Evolutionary conservation across 53 echinoderm and acorn worm species (phyloP).

Genomic region (Stichopus horrens): DNA sequence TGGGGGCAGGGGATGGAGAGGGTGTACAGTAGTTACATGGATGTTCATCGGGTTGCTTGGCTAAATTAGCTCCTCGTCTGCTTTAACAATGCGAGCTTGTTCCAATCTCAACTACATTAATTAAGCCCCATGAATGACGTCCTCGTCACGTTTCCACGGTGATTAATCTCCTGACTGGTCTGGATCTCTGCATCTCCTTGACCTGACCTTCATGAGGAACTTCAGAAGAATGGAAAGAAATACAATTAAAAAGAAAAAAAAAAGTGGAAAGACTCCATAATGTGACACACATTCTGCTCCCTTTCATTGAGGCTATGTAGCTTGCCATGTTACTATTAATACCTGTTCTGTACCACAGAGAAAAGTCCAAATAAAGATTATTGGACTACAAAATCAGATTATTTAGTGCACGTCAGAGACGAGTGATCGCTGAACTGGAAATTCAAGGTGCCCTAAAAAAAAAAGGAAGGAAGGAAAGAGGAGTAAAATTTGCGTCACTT

Average conservation of each 20-base stretch:
- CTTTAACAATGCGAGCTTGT: too few species aligned
- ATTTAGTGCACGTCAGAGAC: conserved; percentile 20
- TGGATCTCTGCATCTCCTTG: background rate
- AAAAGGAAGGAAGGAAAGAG: background rate
- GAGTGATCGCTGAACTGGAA: conserved; percentile 29
- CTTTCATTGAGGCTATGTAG: conserved; percentile 9
- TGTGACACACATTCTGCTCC: conserved; percentile 11
- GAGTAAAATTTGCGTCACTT: conserved; percentile 4
- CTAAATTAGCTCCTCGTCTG: too few species aligned
- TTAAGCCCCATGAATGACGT: too few species aligned
- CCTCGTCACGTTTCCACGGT: too few species aligned
- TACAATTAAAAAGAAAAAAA: background rate
- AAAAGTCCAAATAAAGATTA: conserved; percentile 2
- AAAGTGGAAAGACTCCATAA: background rate
- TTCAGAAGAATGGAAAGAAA: background rate
- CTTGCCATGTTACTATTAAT: conserved; percentile 27
- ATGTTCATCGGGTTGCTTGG: too few species aligned
- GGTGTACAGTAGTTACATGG: too few species aligned
- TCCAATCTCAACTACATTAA: too few species aligned
- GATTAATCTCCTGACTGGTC: too few species aligned
- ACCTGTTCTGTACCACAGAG: conserved; percentile 19
- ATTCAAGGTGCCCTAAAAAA: background rate
- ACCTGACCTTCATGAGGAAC: background rate
- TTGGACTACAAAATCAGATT: conserved; percentile 41
- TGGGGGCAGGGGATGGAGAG: too few species aligned